Evolutionary conservation across 2,888 invertebrate species (phyloP), one percentile per base, ranked within the genome.

Genomic region (Blomia tropicalis): DNA sequence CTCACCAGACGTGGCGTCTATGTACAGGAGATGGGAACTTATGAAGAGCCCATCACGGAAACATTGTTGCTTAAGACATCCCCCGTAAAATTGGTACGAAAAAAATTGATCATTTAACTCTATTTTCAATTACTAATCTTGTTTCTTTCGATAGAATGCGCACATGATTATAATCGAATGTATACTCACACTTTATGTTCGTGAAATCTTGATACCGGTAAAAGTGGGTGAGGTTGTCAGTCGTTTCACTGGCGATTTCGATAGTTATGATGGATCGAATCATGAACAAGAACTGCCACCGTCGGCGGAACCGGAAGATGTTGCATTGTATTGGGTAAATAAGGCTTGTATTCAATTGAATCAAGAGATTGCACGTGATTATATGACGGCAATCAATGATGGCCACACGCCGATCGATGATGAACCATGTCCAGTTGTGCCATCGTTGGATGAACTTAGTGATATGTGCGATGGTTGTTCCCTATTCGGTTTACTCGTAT

Each of bases 91-190:
- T 84, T 92, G 83, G 93, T 90, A 77, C 79, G 79, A 73, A 44
- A 44, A 41, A n/a, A 19, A 22, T 2, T 19, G n/a, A 41, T 19
- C 23, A 30, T 47, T 41, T n/a, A n/a, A n/a, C n/a, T n/a, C n/a
- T n/a, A n/a, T n/a, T n/a, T n/a, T n/a, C n/a, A 17, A 32, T 36
- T 36, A n/a, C 23, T 17, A 29, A 23, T 4, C 59, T 63, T 56
- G 22, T 53, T 2, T n/a, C n/a, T 61, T 2, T 51, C 68, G 79
- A n/a, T 77, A 92, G 92, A 84, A 83, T 75, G 89, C 90, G 71
- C 93, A 95, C 77, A 85, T 93, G 84, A 83, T 87, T 74, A 87
- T 95, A 77, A 87, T 92, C 76, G 92, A 93, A 78, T 87, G 89
- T 70, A 80, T 93, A 75, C 92, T 93, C 92, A 81, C 82, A 73